Percentiles rank a stretch among this genome's conserved stretches.
Evolutionary conservation across 2,113 vertebrate species (phyloP).

Genomic region (Apteryx mantelli): DNA sequence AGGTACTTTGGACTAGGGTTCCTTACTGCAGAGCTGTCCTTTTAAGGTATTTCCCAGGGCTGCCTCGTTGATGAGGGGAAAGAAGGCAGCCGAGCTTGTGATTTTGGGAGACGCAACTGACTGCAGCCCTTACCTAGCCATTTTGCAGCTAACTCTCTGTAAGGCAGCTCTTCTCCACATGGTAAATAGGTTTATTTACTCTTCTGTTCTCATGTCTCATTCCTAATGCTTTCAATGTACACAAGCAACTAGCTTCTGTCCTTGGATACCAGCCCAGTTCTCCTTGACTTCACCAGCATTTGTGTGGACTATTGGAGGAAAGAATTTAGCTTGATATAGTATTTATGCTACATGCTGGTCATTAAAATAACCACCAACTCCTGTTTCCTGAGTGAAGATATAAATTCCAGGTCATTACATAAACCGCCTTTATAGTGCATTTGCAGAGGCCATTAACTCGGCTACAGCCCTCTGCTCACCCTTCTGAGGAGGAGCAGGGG

Average conservation of each 20-base stretch:
- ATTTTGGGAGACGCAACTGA: neutral
- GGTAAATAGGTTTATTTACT: slow-evolving; percentile 6
- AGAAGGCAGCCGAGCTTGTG: neutral
- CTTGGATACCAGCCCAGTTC: slow-evolving; percentile 1
- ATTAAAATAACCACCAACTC: slow-evolving; percentile 6
- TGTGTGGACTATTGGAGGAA: neutral
- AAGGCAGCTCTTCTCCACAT: neutral
- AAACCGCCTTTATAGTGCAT: neutral
- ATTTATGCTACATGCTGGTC: neutral
- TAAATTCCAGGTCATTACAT: slow-evolving; percentile 28
- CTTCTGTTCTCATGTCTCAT: neutral
- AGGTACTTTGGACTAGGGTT: neutral
- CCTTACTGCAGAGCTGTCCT: neutral
- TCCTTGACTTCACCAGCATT: neutral
- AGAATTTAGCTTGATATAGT: neutral
- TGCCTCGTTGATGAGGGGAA: neutral
- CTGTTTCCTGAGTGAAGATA: neutral
- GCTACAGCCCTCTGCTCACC: neutral
- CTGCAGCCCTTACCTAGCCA: neutral
- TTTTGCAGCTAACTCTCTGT: neutral
- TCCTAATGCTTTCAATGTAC: neutral
- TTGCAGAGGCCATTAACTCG: neutral
- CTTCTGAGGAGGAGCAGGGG: neutral
- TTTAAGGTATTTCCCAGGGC: neutral
- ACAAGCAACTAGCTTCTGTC: slow-evolving; percentile 13